Base-by-base conservation (phyloP, 2,797 vertebrate genomes). In the Pempheris klunzingeri region DNA sequence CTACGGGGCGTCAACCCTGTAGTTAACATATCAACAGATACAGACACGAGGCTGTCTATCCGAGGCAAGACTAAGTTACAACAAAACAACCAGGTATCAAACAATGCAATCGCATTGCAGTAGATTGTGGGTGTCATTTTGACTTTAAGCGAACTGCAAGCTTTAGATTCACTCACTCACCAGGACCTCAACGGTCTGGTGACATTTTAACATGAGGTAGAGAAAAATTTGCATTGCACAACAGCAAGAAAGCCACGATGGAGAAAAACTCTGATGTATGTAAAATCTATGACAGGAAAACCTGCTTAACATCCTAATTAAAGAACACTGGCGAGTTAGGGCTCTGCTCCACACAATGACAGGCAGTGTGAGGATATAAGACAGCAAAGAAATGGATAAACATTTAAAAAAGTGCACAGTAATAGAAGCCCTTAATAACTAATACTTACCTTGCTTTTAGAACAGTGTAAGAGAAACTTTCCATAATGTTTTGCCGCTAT, bases 1-100 rank as follows among this genome's bases (percentile, higher is more conserved):
- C 66, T 60, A 50, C 22, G 57, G 54, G 14, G 39, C 8, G 46
- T 65, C 57, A 78, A 68, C n/a, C n/a, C n/a, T n/a, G n/a, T n/a
- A n/a, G n/a, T n/a, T n/a, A n/a, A n/a, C n/a, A n/a, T n/a, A n/a
- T 68, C 81, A 85, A 80, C 71, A 71, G 55, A 26, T 67, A 63
- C 18, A 77, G 7, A 75, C 41, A 76, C 18, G 55, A 53, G 17
- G 12, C 8, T 10, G 11, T 41, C 52, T 24, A 39, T 70, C 74
- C 74, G 71, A 61, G 24, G 55, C 34, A 60, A 62, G 24, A 17
- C 24, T 61, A 7, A 74, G 36, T 54, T 68, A n/a, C n/a, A 66
- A 61, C 34, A 66, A 69, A 60, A 39, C 39, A 67, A 61, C 22
- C 12, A 18, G 12, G 57, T n/a, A 57, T 58, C 68, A 53, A 86